Evolutionary conservation across 92 coral and sea anemone species (phyloP).

Genomic region (Meandrina meandrites): DNA sequence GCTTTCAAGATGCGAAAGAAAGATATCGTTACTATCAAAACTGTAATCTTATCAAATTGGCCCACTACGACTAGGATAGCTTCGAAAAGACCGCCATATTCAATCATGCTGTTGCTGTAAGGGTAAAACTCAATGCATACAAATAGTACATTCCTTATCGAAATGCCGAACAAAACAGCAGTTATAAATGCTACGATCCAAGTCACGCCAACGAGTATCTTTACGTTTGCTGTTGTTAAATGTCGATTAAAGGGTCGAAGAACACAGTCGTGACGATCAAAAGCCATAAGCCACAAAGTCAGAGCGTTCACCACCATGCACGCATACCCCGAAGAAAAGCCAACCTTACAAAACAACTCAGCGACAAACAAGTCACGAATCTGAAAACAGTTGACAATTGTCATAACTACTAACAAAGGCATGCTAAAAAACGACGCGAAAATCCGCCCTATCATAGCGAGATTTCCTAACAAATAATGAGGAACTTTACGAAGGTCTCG

Average conservation of each 20-base stretch:
- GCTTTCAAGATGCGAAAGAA: too few relatives aligned
- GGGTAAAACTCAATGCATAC: too few relatives aligned
- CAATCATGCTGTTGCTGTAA: too few relatives aligned
- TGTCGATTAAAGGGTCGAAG: background rate
- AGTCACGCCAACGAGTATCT: background rate
- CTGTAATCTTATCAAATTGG: too few relatives aligned
- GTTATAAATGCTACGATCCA: background rate
- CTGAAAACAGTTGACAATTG: background rate
- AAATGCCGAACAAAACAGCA: background rate
- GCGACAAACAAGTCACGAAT: background rate
- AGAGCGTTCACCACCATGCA: background rate
- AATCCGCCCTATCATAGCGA: background rate
- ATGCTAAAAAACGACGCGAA: background rate
- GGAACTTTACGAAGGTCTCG: conserved; percentile 1
- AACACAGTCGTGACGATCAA: background rate
- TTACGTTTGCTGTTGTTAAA: background rate
- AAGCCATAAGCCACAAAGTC: background rate
- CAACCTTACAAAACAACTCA: background rate
- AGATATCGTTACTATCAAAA: too few relatives aligned
- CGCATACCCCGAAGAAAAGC: background rate
- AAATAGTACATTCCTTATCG: too few relatives aligned
- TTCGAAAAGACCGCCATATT: too few relatives aligned
- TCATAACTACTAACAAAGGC: background rate
- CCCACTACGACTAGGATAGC: too few relatives aligned
- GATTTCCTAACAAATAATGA: background rate